Percentiles rank a stretch among this genome's conserved stretches.
Evolutionary conservation across 2,797 vertebrate species (phyloP).

Genomic region (Botia kubotai): DNA sequence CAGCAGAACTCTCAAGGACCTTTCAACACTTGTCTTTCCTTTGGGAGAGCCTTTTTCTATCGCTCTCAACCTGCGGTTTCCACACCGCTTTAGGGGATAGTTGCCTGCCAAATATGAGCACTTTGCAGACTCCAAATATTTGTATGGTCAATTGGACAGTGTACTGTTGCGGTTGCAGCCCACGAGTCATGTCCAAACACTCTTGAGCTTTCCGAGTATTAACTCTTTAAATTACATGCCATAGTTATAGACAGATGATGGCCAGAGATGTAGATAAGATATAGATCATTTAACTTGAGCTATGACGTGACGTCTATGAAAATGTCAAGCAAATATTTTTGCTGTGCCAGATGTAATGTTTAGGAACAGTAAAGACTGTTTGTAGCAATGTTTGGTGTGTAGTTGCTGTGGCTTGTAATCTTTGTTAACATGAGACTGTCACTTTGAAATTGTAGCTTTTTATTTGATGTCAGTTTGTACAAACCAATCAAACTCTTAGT

Average conservation of each 20-base stretch:
- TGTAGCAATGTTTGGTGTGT: neutral
- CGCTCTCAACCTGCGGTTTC: slow-evolving; percentile 76
- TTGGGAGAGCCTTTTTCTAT: slow-evolving; percentile 65
- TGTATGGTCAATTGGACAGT: slow-evolving; percentile 76
- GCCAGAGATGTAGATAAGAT: slow-evolving; percentile 22
- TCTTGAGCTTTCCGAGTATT: slow-evolving; percentile 65
- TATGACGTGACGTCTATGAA: neutral
- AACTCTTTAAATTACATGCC: slow-evolving; percentile 57
- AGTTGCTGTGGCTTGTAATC: slow-evolving; percentile 7
- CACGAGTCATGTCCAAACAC: slow-evolving; percentile 72
- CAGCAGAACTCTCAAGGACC: slow-evolving; percentile 62
- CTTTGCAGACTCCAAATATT: slow-evolving; percentile 76
- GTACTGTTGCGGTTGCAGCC: slow-evolving; percentile 70
- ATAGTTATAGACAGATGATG: neutral
- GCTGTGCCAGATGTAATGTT: neutral
- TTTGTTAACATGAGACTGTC: slow-evolving; percentile 40
- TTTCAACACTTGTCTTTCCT: slow-evolving; percentile 76
- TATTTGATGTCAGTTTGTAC: slow-evolving; percentile 33
- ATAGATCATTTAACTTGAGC: neutral
- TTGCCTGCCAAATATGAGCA: slow-evolving; percentile 74
- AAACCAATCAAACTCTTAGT: slow-evolving; percentile 19
- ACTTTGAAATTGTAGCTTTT: neutral
- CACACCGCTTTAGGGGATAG: slow-evolving; percentile 69
- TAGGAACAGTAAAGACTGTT: slow-evolving; percentile 2
- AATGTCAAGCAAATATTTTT: neutral